Evolutionary conservation across 2,797 vertebrate species (phyloP).

Genomic region (Picus viridis): DNA sequence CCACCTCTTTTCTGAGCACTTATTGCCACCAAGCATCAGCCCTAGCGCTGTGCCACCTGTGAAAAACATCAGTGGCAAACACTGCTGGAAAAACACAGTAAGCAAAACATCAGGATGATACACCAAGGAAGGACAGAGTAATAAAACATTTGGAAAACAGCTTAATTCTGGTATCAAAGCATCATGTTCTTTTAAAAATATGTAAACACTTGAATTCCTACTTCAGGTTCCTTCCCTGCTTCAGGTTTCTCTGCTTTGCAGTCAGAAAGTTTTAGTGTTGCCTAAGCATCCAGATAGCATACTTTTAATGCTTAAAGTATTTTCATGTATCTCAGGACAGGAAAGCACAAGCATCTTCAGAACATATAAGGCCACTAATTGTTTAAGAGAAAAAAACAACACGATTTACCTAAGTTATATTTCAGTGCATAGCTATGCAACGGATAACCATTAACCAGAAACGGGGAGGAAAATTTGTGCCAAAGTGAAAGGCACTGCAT

Average conservation of each 20-base stretch:
- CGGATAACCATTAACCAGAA: constrained; percentile 45
- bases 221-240: not conserved
- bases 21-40: not conserved
- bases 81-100: not conserved
- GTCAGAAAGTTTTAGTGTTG: not conserved
- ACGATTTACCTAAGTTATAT: not conserved
- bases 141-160: not conserved
- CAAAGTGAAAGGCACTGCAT: not conserved
- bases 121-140: not conserved
- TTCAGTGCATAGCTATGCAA: not conserved
- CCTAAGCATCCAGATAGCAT: not conserved
- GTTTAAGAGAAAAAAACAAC: not conserved
- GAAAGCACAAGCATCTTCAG: not conserved
- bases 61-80: not conserved
- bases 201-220: not conserved
- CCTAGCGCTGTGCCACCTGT: not conserved
- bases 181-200: not conserved
- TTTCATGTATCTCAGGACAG: not conserved
- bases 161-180: not conserved
- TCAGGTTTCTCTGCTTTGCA: not conserved
- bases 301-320: not conserved
- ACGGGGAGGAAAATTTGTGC: not conserved
- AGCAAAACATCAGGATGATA: not conserved
- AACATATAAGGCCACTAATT: not conserved
- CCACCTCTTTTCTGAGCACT: not conserved